Evolutionary conservation across 2,888 invertebrate species (phyloP).

Genomic region (Diarsia rubi): DNA sequence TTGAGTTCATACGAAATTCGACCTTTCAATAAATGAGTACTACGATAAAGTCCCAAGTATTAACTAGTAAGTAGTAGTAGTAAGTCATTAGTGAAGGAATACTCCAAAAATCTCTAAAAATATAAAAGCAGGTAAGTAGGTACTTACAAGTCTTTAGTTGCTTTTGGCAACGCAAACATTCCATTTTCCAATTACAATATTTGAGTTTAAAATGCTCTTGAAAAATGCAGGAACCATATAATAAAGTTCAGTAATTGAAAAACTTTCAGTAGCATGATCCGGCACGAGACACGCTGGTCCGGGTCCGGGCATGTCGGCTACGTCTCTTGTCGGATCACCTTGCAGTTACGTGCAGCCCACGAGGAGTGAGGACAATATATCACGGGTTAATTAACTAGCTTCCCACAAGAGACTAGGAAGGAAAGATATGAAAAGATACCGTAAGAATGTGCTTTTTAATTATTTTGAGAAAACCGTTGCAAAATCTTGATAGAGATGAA

Average conservation of each 20-base stretch:
- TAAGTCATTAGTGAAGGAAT: not conserved
- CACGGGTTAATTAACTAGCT: slow-evolving; percentile 15
- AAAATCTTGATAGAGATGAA: not conserved
- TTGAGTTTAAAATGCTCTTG: slow-evolving; percentile 21
- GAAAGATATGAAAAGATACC: not conserved
- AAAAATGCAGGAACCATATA: slow-evolving; percentile 14
- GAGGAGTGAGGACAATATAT: slow-evolving; percentile 19
- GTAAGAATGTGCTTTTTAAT: not conserved
- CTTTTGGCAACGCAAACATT: not conserved
- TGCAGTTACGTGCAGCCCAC: slow-evolving; percentile 31
- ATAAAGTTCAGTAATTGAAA: slow-evolving; percentile 46
- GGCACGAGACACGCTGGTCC: slow-evolving; percentile 6
- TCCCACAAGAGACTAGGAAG: not conserved
- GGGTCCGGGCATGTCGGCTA: not conserved
- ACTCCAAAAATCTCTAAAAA: not conserved
- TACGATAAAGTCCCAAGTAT: not conserved
- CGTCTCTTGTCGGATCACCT: slow-evolving; percentile 17
- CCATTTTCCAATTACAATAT: not conserved
- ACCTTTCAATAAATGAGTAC: not conserved
- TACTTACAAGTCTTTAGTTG: not conserved
- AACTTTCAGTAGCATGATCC: slow-evolving; percentile 32
- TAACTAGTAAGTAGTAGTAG: not conserved
- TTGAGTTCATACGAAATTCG: too few species aligned
- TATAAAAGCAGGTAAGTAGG: not conserved
- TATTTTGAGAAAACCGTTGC: not conserved